Conservation (phyloP, 1,140 invertebrate genomes). For the Leguminivora glycinivorella region DNA sequence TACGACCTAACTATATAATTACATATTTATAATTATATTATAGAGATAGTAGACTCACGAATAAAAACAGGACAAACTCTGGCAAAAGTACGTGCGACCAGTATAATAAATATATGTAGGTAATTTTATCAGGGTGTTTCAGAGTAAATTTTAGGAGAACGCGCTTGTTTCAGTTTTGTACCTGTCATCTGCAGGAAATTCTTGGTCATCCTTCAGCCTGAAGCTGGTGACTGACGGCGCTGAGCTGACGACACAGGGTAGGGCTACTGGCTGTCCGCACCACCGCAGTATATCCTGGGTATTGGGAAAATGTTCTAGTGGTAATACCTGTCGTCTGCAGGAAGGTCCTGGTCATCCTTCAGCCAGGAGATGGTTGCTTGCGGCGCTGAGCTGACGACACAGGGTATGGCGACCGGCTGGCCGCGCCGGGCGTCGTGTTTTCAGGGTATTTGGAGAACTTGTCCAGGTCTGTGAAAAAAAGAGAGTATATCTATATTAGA, state of each 20-base stretch:
- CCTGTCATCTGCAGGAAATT: conserved; percentile 32
- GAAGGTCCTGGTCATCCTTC: conserved; percentile 45
- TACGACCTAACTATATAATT: too few relatives aligned
- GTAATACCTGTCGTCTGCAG: neutral
- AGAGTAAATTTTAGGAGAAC: too few relatives aligned
- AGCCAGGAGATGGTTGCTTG: conserved; percentile 54
- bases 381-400: conserved; percentile 58
- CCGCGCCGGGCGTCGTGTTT: conserved; percentile 46
- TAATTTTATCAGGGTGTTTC: too few relatives aligned
- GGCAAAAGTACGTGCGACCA: too few relatives aligned
- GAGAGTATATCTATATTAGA: conserved; percentile 5
- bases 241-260: conserved; percentile 61
- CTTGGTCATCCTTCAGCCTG: conserved; percentile 53
- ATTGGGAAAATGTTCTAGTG: conserved; percentile 39
- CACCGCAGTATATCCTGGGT: conserved; percentile 53
- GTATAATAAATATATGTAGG: too few relatives aligned
- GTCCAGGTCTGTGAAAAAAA: conserved; percentile 51
- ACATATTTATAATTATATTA: too few relatives aligned
- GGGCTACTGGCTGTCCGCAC: conserved; percentile 55
- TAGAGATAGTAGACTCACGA: too few relatives aligned
- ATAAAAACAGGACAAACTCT: too few relatives aligned
- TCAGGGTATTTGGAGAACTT: conserved; percentile 54
- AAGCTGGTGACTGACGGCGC: conserved; percentile 49
- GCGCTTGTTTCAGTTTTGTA: too few relatives aligned
- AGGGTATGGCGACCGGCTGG: conserved; percentile 60